Evolutionary conservation across 2,797 vertebrate genomes (phyloP).

Genomic region (Pseudomugil gertrudae): DNA sequence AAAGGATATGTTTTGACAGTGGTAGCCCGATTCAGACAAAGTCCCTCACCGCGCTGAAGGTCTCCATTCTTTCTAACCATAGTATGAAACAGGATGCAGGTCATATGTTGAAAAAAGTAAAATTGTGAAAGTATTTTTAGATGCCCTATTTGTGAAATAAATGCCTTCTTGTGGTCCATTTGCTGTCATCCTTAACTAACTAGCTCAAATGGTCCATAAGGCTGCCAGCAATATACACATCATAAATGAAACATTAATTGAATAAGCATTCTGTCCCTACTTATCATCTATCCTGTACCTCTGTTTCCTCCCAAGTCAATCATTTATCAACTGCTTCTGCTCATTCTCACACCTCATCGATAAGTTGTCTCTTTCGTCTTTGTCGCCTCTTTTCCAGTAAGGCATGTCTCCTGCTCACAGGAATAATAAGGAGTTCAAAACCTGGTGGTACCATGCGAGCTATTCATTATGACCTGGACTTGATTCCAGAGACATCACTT

Average conservation of each 20-base stretch:
- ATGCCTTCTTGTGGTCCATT: not conserved
- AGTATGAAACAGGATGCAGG: conserved; percentile 2
- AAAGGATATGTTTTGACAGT: conserved; percentile 75
- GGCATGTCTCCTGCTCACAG: conserved; percentile 39
- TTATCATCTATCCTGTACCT: conserved; percentile 39
- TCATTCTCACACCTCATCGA: conserved; percentile 10
- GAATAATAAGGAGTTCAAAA: conserved; percentile 64
- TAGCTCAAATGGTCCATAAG: not conserved
- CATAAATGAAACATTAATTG: not conserved
- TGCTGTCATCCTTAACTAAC: conserved; percentile 1
- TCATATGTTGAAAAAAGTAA: not conserved
- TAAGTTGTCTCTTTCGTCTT: conserved; percentile 32
- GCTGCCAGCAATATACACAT: not conserved
- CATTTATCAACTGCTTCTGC: conserved; percentile 19
- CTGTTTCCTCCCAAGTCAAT: conserved; percentile 23
- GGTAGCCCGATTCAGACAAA: conserved; percentile 57
- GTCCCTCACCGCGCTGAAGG: conserved; percentile 42
- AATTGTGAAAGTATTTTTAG: conserved; percentile 9
- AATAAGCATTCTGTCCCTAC: conserved; percentile 43
- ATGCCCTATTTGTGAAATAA: not conserved
- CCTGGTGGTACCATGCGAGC: conserved; percentile 21
- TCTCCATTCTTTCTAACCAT: conserved; percentile 22
- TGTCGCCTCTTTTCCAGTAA: conserved; percentile 44
- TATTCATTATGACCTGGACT: conserved; percentile 36
- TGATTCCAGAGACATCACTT: conserved; percentile 54